These are phyloP conservation scores for Zosterops lateralis DNA, from an alignment of 2,113 vertebrate species.

Conservation along the genomic window DNA sequence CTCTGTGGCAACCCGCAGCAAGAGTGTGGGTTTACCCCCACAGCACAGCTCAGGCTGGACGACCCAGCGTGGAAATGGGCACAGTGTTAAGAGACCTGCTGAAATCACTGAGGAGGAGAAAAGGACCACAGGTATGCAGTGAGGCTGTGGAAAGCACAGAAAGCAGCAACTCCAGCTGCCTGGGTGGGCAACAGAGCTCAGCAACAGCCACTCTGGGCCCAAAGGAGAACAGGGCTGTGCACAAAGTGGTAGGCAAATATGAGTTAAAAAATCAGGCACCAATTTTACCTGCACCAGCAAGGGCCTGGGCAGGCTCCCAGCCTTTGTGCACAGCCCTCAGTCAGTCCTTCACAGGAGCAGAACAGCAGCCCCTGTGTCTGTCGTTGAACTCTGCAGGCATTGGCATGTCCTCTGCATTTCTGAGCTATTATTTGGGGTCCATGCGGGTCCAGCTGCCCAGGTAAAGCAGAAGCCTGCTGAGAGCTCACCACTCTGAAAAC, in stretches of 20 bases:
- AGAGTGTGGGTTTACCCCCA: accelerated
- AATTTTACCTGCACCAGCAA: background rate
- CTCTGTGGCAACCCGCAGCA: background rate
- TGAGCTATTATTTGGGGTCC: background rate
- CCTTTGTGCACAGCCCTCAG: background rate
- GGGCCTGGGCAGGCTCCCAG: background rate
- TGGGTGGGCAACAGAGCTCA: background rate
- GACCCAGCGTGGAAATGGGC: background rate
- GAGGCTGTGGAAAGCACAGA: background rate
- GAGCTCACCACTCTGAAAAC: background rate
- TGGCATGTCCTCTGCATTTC: background rate
- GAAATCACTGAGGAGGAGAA: background rate
- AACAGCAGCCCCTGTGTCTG: background rate
- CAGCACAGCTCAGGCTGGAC: background rate
- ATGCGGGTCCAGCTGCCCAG: background rate
- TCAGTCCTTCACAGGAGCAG: background rate
- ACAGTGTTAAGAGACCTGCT: background rate
- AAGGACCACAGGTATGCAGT: accelerated
- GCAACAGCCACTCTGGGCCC: background rate
- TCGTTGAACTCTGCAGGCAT: background rate
- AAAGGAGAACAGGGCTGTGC: background rate
- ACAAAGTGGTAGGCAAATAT: background rate
- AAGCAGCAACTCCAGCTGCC: background rate
- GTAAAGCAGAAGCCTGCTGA: background rate
- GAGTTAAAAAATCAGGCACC: background rate